Evolutionary conservation across 2,888 invertebrate species (phyloP), one percentile per base, ranked within the genome.

Genomic region (Caenorhabditis sulstoni): DNA sequence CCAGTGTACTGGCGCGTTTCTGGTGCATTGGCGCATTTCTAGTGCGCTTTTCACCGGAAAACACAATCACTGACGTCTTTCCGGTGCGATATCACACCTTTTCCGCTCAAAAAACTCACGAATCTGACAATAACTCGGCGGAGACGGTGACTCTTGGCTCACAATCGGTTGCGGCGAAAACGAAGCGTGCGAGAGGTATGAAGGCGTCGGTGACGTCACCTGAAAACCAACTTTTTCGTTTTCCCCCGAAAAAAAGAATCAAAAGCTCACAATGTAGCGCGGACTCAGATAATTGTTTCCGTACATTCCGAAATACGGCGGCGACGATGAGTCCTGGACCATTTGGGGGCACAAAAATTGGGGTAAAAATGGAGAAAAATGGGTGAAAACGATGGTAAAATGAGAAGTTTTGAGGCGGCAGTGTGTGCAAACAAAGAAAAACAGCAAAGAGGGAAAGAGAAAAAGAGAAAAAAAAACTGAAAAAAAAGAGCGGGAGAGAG

Each of bases 261-360:
- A 45, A 41, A 12, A 58, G 39, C 59, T 64, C 7, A 71, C 62
- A 57, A 71, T 71, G 20, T 71, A 71, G 45, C 62, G 47, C 0
- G 71, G 71, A 44, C 71, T 71, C 53, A 61, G 41, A 37, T 55
- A 55, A 20, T 71, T 71, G 49, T 71, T 71, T 4, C 71, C 71
- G 23, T 71, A 71, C 62, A 64, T 39, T 49, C 71, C 71, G 39
- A 47, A 71, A 39, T 71, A 71, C 9, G 55, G 39, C 1, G 39
- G n/a, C n/a, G n/a, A n/a, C n/a, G n/a, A n/a, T n/a, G n/a, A n/a
- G n/a, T n/a, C n/a, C n/a, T n/a, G n/a, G n/a, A n/a, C n/a, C n/a
- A n/a, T 37, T 37, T 37, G 41, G 41, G 41, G 41, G 41, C n/a
- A n/a, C n/a, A n/a, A n/a, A n/a, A n/a, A n/a, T n/a, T n/a, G n/a